Base-by-base conservation (phyloP, 2,797 vertebrate genomes). In the Labeo calbasu region DNA sequence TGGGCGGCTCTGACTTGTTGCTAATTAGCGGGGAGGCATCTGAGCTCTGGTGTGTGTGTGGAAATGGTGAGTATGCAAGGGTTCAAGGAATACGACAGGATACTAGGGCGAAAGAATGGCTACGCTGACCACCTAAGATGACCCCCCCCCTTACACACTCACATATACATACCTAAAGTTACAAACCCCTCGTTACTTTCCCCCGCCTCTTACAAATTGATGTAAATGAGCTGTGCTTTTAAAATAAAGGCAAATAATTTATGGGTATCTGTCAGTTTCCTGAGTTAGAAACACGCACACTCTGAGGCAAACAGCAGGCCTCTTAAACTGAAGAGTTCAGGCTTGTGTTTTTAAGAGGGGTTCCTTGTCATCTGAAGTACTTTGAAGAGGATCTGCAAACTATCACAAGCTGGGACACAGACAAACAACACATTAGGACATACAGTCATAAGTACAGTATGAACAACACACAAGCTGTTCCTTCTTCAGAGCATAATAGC, bases 11-110 rank as follows among this genome's bases (percentile, higher is more conserved):
- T 89, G 93, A 95, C 95, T 94, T 92, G 96, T 97, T 96, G 91
- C 97, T 99, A 98, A 99, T 99, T 98, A 98, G 98, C 97, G 97
- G 94, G 95, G 95, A 95, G 94, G 95, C 94, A 93, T 95, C 85
- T 28, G 90, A 92, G 93, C 90, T 90, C 89, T 82, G 77, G 70
- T 72, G 66, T 81, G 81, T 61, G 87, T 81, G 87, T 89, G 88
- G 89, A 93, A 92, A 93, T 93, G 93, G 92, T 91, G 90, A 92
- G 92, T 92, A 90, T 93, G 90, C 92, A 93, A 91, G 94, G 86
- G n/a, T 66, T 68, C 25, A 36, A 90, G 94, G 96, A 95, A 97
- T 97, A 95, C 94, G 95, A 97, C 95, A 97, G 97, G 97, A 98
- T 97, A 98, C 94, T 93, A 94, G 94, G 97, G 97, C 96, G 94